Evolutionary conservation across 2,888 invertebrate species (phyloP), one percentile per base, ranked within the genome.

Genomic region (Acleris cristana): DNA sequence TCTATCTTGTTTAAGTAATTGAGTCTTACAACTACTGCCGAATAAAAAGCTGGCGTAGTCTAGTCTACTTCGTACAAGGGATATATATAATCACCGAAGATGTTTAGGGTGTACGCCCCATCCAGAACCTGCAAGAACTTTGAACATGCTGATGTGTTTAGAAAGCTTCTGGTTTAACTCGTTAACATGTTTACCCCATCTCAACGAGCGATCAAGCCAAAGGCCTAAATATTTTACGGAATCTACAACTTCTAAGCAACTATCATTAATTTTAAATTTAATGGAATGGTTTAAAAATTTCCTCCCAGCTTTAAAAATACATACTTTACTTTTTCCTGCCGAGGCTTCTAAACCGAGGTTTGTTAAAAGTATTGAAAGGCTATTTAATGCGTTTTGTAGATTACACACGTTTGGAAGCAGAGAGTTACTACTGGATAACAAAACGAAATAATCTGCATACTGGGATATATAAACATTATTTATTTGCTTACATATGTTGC

Each of bases 141-240:
- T n/a, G n/a, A n/a, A n/a, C n/a, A n/a, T n/a, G n/a, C n/a, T n/a
- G n/a, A n/a, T n/a, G n/a, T n/a, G n/a, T n/a, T n/a, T n/a, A n/a
- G n/a, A n/a, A n/a, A n/a, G 21, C 21, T 21, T 21, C 21, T 21
- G 21, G 21, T 2, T 21, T 21, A 40, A 40, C 30, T 69, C 69
- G 18, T 64, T 68, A 16, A 64, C 55, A 19, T 72, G 69, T 54
- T 61, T 64, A 16, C 52, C 51, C 69, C 67, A 72, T 58, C 57
- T 49, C 7, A 72, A 55, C 6, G 59, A 63, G 2, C 65, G 26
- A 56, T 72, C 72, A 23, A 70, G 12, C 64, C 65, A 69, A 16
- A 70, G 2, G 14, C 70, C 72, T n/a, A 72, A 53, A 52, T 69
- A 69, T 62, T 66, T 72, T 7, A 69, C 54, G 14, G 8, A 40